phyloP scores from a whole-genome alignment of 2,113 vertebrate genomes.

The Henicopernis longicauda region DNA sequence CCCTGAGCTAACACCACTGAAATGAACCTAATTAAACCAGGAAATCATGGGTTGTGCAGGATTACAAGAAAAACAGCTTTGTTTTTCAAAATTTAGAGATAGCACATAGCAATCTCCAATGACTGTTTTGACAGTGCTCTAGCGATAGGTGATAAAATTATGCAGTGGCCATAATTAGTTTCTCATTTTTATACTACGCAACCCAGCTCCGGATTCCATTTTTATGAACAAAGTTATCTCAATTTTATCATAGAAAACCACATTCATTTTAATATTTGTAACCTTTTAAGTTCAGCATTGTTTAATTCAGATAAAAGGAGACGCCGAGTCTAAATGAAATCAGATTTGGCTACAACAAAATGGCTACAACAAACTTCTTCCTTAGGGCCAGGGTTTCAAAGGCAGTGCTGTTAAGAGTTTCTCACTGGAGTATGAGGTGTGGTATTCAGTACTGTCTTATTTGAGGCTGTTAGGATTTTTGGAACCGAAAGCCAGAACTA shows the following conservation, averaged over 20 bases:
- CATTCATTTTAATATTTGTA: background rate
- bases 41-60: background rate
- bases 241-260: background rate
- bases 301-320: constrained; percentile 19
- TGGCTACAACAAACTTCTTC: background rate
- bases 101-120: background rate
- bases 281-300: background rate
- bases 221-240: background rate
- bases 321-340: background rate
- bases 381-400: background rate
- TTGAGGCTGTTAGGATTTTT: background rate
- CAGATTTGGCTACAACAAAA: background rate
- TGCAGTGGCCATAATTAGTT: background rate
- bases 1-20: background rate
- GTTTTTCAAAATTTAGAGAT: background rate
- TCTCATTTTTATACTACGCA: background rate
- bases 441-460: background rate
- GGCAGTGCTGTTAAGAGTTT: background rate
- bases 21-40: background rate
- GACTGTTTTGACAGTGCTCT: background rate
- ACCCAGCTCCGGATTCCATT: background rate
- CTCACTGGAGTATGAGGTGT: background rate
- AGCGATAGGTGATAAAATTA: background rate
- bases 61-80: background rate
- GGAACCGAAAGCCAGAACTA: background rate